Evolutionary conservation across 2,888 invertebrate genomes (phyloP).

Genomic region (Parelbella ahira): DNA sequence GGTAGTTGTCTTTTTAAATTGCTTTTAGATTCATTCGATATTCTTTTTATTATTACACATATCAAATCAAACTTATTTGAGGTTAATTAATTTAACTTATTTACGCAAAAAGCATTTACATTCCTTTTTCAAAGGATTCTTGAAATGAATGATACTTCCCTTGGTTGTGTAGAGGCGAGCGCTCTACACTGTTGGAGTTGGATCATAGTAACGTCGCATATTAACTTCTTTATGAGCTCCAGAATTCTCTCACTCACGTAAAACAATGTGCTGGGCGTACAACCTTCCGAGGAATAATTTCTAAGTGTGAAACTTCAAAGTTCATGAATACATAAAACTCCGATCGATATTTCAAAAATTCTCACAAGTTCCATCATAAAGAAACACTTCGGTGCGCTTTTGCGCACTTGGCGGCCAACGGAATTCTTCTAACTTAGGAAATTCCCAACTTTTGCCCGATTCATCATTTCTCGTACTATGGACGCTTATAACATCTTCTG

Average conservation of each 20-base stretch:
- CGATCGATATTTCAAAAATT: slow-evolving; percentile 21
- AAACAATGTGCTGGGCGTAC: slow-evolving; percentile 26
- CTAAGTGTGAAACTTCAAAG: slow-evolving; percentile 39
- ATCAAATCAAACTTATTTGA: no score
- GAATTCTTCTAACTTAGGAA: slow-evolving; percentile 58
- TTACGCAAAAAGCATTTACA: no score
- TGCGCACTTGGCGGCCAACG: slow-evolving; percentile 51
- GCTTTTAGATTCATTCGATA: no score
- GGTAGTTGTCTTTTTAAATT: no score
- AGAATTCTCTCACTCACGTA: slow-evolving; percentile 6
- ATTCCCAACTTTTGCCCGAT: slow-evolving; percentile 59
- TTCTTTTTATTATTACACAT: no score
- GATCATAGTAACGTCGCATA: no score
- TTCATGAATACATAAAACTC: slow-evolving; percentile 46
- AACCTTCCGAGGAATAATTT: slow-evolving; percentile 34
- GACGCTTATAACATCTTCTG: slow-evolving; percentile 61
- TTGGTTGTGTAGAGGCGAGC: no score
- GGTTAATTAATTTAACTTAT: no score
- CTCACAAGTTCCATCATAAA: slow-evolving; percentile 45
- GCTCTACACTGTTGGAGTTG: no score
- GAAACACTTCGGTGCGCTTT: slow-evolving; percentile 67
- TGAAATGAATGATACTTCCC: no score
- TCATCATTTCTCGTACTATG: slow-evolving; percentile 52
- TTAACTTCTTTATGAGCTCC: slow-evolving; percentile 7
- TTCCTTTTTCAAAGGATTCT: no score